These are phyloP conservation scores for Zenarchopterus dispar DNA, from an alignment of 2,797 vertebrate genomes.

Conservation along the genomic window DNA sequence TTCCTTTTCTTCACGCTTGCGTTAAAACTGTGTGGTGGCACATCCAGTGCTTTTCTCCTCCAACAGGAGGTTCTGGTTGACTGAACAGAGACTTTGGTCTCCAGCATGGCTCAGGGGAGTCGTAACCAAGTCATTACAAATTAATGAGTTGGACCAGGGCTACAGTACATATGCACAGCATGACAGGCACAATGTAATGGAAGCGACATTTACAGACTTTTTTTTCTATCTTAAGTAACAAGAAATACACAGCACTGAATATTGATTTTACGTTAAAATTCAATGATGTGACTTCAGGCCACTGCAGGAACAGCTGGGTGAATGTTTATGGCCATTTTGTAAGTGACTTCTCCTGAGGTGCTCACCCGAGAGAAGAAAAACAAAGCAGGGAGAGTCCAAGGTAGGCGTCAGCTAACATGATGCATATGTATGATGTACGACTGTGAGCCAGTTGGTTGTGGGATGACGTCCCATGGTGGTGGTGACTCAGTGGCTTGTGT, in stretches of 20 bases:
- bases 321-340: slow-evolving; percentile 44
- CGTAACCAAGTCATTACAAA: slow-evolving; percentile 76
- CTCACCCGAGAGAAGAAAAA: slow-evolving; percentile 33
- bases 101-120: slow-evolving; percentile 69
- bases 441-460: slow-evolving; percentile 43
- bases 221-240: slow-evolving; percentile 48
- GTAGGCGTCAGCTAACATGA: slow-evolving; percentile 25
- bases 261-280: slow-evolving; percentile 72
- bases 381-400: slow-evolving; percentile 23
- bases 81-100: slow-evolving; percentile 66
- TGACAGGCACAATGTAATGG: slow-evolving; percentile 61
- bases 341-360: slow-evolving; percentile 44
- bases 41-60: slow-evolving; percentile 47
- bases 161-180: slow-evolving; percentile 63
- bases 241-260: slow-evolving; percentile 60
- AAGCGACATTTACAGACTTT: slow-evolving; percentile 54
- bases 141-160: slow-evolving; percentile 67
- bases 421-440: slow-evolving; percentile 57
- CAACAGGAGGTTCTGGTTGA: slow-evolving; percentile 71
- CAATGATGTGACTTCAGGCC: slow-evolving; percentile 45
- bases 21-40: slow-evolving; percentile 31
- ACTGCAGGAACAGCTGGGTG: slow-evolving; percentile 33
- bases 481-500: slow-evolving; percentile 62
- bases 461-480: slow-evolving; percentile 51
- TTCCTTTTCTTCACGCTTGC: slow-evolving; percentile 15